Conservation (phyloP, 2,888 invertebrate genomes). For the Hermodice carunculata region DNA sequence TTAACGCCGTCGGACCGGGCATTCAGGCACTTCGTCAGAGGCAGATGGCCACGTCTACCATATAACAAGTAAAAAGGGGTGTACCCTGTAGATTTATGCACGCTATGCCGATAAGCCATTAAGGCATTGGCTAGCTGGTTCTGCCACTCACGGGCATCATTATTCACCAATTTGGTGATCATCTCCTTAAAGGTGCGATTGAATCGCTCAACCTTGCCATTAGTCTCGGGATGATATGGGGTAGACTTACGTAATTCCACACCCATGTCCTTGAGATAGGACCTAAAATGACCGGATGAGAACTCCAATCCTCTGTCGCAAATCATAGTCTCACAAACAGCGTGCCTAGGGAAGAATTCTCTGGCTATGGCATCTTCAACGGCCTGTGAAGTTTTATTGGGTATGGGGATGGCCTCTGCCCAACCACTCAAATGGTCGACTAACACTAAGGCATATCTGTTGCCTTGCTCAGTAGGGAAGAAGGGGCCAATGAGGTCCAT, state of each 20-base stretch:
- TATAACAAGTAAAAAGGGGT: no score
- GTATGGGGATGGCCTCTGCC: slow-evolving; percentile 13
- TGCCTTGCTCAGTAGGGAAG: not conserved
- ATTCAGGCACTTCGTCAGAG: no score
- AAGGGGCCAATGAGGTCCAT: slow-evolving; percentile 18
- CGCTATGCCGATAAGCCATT: no score
- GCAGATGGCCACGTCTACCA: no score
- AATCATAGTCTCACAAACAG: not conserved
- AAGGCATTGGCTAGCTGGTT: no score
- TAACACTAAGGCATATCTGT: not conserved
- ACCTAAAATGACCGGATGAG: not conserved
- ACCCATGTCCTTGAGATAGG: not conserved
- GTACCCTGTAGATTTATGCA: no score
- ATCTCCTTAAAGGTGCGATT: not conserved
- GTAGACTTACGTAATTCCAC: not conserved
- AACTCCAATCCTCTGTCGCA: slow-evolving; percentile 10
- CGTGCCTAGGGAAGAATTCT: slow-evolving; percentile 11
- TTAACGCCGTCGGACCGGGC: no score
- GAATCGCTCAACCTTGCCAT: not conserved
- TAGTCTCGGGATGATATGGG: slow-evolving; percentile 8
- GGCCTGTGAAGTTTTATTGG: not conserved
- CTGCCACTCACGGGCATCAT: no score
- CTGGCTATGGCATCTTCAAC: not conserved
- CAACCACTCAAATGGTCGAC: slow-evolving; percentile 14
- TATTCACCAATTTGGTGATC: no score